phyloP scores from a whole-genome alignment of 2,888 invertebrate species.

The Caenorhabditis macrosperma region DNA sequence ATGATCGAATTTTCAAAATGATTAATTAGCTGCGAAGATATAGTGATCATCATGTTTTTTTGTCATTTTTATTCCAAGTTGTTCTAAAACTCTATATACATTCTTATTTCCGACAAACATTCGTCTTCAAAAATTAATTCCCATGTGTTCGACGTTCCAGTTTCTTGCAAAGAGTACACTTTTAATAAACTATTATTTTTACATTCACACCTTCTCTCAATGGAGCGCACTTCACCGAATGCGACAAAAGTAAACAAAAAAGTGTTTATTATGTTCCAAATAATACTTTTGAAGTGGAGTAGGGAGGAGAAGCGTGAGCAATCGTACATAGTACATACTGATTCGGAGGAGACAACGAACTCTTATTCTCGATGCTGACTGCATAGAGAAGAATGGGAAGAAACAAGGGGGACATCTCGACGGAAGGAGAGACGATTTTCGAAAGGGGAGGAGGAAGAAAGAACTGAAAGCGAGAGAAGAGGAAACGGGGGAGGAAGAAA shows the following conservation, averaged over 20 bases:
- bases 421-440: slow-evolving; percentile 10
- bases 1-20: too few relatives aligned
- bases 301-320: slow-evolving; percentile 49
- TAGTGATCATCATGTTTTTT: too few relatives aligned
- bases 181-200: too few relatives aligned
- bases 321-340: slow-evolving; percentile 67
- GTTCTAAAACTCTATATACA: too few relatives aligned
- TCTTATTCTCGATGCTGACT: slow-evolving; percentile 33
- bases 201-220: too few relatives aligned
- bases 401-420: slow-evolving; percentile 13
- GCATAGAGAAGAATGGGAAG: slow-evolving; percentile 18
- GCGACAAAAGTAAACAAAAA: neutral
- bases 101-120: too few relatives aligned
- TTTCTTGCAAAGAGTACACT: too few relatives aligned
- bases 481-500: neutral
- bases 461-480: slow-evolving; percentile 5
- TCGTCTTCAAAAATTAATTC: too few relatives aligned
- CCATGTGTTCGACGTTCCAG: too few relatives aligned
- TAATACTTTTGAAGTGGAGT: slow-evolving; percentile 47
- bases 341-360: slow-evolving; percentile 24
- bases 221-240: too few relatives aligned
- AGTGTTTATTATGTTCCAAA: slow-evolving; percentile 21
- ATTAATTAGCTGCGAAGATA: too few relatives aligned
- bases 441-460: neutral
- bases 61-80: too few relatives aligned